These are phyloP conservation scores for Zosterops lateralis DNA, from an alignment of 2,113 vertebrate species.

Conservation along the genomic window DNA sequence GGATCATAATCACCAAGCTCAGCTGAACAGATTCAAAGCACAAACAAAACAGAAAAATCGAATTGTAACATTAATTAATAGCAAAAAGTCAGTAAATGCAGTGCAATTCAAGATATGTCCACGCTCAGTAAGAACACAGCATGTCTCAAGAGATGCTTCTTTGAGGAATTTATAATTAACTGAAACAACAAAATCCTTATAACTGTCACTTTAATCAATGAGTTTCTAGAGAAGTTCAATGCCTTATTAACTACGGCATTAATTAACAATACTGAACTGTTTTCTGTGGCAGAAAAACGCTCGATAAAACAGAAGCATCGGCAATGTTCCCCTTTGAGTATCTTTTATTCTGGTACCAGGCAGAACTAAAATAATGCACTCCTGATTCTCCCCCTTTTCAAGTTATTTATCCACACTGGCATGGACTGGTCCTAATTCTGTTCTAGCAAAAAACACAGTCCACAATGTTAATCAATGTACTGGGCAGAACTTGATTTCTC, in stretches of 20 bases:
- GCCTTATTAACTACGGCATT: not conserved
- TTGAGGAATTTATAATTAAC: not conserved
- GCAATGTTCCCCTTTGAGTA: not conserved
- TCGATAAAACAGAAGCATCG: not conserved
- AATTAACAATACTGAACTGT: not conserved
- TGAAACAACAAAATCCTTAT: not conserved
- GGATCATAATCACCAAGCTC: conserved; percentile 94
- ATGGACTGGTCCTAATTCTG: not conserved
- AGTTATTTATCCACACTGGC: not conserved
- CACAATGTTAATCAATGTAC: not conserved
- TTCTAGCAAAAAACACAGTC: not conserved
- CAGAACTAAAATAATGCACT: not conserved
- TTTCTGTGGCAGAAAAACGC: not conserved
- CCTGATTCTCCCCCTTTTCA: not conserved
- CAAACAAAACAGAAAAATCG: not conserved
- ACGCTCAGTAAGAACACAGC: not conserved
- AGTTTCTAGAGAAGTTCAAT: not conserved
- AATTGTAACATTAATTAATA: not conserved
- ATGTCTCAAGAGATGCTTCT: not conserved
- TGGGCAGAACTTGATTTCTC: not conserved
- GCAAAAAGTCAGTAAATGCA: not conserved
- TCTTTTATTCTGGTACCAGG: not conserved
- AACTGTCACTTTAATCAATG: not conserved
- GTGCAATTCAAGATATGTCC: not conserved
- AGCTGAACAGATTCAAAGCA: conserved; percentile 73